Conservation (phyloP, 2,113 vertebrate genomes). For the Rhombomys opimus region DNA sequence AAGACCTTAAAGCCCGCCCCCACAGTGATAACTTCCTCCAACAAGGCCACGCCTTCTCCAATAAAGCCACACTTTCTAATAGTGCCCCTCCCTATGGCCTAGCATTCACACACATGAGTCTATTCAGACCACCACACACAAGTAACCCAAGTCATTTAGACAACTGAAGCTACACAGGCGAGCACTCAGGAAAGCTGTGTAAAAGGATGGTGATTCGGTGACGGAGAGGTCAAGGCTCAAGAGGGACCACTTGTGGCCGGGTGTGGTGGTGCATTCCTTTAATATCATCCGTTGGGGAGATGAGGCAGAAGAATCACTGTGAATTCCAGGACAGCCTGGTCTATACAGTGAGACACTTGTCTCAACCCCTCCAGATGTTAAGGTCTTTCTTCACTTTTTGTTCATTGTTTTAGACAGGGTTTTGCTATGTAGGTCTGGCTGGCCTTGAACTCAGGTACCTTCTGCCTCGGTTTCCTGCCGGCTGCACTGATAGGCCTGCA, state of each 20-base stretch:
- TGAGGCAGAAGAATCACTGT: background rate
- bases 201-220: background rate
- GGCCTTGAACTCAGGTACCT: background rate
- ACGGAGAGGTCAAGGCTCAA: background rate
- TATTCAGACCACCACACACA: no score
- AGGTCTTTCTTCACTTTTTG: background rate
- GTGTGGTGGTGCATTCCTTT: background rate
- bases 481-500: background rate
- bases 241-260: background rate
- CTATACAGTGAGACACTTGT: background rate
- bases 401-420: background rate
- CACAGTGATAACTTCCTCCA: no score
- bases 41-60: no score
- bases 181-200: background rate
- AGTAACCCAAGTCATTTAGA: background rate
- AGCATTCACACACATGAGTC: no score
- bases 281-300: background rate
- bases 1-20: no score
- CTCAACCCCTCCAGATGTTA: background rate
- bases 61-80: no score
- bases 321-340: background rate
- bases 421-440: background rate
- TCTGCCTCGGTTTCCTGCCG: background rate
- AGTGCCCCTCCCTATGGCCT: no score
- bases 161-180: no score